Evolutionary conservation across 2,113 vertebrate species (phyloP).

Genomic region (Stigmatopora nigra): DNA sequence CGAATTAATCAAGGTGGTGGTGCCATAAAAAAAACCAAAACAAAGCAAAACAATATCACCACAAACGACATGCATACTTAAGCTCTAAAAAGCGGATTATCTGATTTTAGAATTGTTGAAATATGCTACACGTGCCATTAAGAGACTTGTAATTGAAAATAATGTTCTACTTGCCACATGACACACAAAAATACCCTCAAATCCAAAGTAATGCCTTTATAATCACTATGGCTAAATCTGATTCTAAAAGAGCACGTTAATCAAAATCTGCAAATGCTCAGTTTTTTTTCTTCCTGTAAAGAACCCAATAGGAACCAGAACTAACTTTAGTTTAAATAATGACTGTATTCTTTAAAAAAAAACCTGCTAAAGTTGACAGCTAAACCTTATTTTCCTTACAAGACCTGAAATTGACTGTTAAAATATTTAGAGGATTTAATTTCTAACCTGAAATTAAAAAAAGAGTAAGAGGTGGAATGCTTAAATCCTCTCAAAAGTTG

Average conservation of each 20-base stretch:
- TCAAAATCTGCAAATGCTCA: slow-evolving; percentile 29
- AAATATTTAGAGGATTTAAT: neutral
- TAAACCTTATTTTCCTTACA: neutral
- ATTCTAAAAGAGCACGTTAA: slow-evolving; percentile 9
- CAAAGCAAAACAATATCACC: neutral
- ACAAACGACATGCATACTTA: slow-evolving; percentile 10
- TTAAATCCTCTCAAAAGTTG: slow-evolving; percentile 13
- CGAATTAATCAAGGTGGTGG: slow-evolving; percentile 17
- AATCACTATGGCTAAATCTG: slow-evolving; percentile 12
- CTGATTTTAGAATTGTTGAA: neutral
- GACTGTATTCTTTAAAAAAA: too few relatives aligned
- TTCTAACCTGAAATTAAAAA: neutral
- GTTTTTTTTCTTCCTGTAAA: slow-evolving; percentile 11
- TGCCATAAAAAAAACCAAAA: neutral
- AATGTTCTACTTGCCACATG: slow-evolving; percentile 15
- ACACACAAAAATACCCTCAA: slow-evolving; percentile 23
- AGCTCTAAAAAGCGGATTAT: slow-evolving; percentile 19
- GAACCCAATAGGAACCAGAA: slow-evolving; percentile 12
- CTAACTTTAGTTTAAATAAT: neutral
- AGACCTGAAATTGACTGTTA: neutral
- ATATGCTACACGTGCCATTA: neutral
- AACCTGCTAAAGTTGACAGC: too few relatives aligned
- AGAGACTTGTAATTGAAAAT: slow-evolving; percentile 12
- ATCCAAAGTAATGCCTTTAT: slow-evolving; percentile 9
- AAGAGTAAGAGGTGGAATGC: slow-evolving; percentile 17